Evolutionary conservation across 2,113 vertebrate genomes (phyloP), one percentile per base, ranked within the genome.

Genomic region (Pantherophis guttatus): DNA sequence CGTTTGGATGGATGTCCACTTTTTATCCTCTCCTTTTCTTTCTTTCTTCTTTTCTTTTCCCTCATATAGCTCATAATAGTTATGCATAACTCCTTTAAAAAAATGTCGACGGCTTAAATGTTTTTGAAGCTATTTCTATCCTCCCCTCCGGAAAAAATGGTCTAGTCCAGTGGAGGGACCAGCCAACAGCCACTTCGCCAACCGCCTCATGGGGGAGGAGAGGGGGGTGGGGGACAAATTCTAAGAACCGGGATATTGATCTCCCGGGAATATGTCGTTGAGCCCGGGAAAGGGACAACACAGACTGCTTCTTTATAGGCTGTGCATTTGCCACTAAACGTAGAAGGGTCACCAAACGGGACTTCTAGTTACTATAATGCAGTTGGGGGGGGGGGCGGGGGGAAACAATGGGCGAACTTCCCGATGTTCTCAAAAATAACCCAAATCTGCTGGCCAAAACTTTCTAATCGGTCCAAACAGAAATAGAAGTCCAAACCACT

Each of bases 181-280:
- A 23, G 88, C 65, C 87, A 29, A 85, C 13, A 21, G 87, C 52
- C 62, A 55, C 50, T 87, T 55, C 19, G 15, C n/a, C n/a, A 52
- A 24, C 1, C 8, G 50, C 8, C 26, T 4, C 75, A 39, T 10
- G 4, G n/a, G 15, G 15, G 58, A n/a, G 50, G 19, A 6, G 3
- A 8, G 13, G 81, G 1, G n/a, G 0, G 3, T 8, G 13, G 81
- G 1, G n/a, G 0, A 19, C 0, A 44, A 52, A 2, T 53, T 55
- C 13, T 53, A 53, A 2, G 4, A 3, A 9, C 50, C 15, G 53
- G 12, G 24, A 59, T 23, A 57, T 44, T 15, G 11, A 52, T 15
- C 90, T 44, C 90, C 8, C 3, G 23, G 24, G 81, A 58, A 44
- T 44, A 7, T 44, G 17, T 44, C 33, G 33, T 44, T 81, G 75